A percentile compares a stretch with the other conserved stretches of the same genome.
These are phyloP conservation scores for Oryctes rhinoceros DNA, from an alignment of 1,140 invertebrate genomes.

Conservation along the genomic window DNA sequence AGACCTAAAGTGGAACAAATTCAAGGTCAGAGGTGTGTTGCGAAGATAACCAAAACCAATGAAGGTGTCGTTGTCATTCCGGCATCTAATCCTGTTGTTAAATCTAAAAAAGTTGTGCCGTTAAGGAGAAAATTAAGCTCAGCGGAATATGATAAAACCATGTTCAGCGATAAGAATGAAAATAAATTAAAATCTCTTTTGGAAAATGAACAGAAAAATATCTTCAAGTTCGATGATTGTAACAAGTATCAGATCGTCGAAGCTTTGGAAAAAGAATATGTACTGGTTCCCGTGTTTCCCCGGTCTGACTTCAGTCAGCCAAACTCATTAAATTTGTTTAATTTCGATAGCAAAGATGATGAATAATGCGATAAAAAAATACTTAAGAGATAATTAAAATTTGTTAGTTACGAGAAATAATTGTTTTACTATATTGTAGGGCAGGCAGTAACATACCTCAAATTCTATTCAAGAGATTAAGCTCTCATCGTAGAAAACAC, in stretches of 20 bases:
- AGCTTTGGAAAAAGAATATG: background rate
- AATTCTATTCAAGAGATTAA: background rate
- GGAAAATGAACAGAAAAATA: conserved; percentile 51
- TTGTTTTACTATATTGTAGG: background rate
- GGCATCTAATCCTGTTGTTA: conserved; percentile 34
- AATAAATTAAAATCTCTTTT: conserved; percentile 53
- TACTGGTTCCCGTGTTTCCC: background rate
- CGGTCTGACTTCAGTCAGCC: background rate
- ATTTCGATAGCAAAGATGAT: background rate
- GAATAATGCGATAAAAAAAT: background rate
- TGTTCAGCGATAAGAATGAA: conserved; percentile 56
- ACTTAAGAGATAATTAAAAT: background rate
- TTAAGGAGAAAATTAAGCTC: conserved; percentile 22
- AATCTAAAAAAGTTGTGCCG: conserved; percentile 39
- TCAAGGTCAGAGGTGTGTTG: conserved; percentile 49
- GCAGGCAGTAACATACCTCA: background rate
- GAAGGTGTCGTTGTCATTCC: conserved; percentile 51
- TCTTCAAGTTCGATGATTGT: background rate
- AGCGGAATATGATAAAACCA: conserved; percentile 49
- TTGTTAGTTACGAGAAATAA: no score
- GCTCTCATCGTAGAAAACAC: background rate
- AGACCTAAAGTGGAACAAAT: conserved; percentile 54
- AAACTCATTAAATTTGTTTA: background rate
- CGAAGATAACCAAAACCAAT: conserved; percentile 49
- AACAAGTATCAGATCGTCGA: background rate